Conservation (phyloP, 1,140 invertebrate genomes). For the Ditylenchus dipsaci region DNA sequence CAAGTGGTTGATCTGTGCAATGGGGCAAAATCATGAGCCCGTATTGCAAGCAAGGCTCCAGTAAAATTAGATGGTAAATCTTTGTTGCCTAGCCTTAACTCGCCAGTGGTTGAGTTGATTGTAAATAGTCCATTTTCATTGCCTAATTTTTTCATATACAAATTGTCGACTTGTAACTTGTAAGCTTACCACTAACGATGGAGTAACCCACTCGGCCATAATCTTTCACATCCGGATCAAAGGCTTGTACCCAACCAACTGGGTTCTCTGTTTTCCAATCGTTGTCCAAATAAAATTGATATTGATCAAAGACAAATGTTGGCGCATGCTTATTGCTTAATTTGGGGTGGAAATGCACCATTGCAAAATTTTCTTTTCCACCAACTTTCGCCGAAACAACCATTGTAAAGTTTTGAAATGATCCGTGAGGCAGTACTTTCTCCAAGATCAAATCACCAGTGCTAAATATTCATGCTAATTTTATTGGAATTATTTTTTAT, state of each 20-base stretch:
- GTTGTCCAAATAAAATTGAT: slow-evolving; percentile 6
- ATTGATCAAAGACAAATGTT: slow-evolving; percentile 15
- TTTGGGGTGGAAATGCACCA: slow-evolving; percentile 12
- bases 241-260: background rate
- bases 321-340: slow-evolving; percentile 17
- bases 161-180: background rate
- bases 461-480: too few relatives aligned
- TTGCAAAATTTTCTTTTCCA: slow-evolving; percentile 14
- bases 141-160: background rate
- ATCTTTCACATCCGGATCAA: background rate
- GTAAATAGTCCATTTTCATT: slow-evolving; percentile 3
- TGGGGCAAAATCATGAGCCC: slow-evolving; percentile 2
- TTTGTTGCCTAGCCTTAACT: background rate
- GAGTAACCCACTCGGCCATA: background rate
- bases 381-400: slow-evolving; percentile 13
- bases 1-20: background rate
- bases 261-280: background rate
- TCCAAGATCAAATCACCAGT: slow-evolving; percentile 3
- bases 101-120: background rate
- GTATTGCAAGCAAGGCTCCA: background rate
- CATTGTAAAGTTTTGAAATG: slow-evolving; percentile 12
- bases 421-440: background rate
- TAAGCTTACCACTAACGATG: background rate
- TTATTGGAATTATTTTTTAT: too few relatives aligned
- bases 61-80: background rate